Conservation (phyloP, 2,888 invertebrate species). For the Coecobrya sp. region DNA sequence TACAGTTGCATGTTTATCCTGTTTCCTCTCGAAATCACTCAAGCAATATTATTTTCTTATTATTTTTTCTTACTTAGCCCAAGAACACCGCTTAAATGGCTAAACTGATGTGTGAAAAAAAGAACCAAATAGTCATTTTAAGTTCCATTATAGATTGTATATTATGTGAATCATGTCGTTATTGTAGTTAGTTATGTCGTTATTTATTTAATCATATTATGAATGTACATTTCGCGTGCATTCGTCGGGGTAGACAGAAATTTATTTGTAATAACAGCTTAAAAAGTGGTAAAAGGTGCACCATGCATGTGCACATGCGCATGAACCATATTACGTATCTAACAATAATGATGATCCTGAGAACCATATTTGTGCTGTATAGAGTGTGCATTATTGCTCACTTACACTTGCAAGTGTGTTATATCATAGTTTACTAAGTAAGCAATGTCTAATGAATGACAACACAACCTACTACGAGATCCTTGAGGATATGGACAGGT, state of each 20-base stretch:
- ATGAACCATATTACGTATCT: not conserved
- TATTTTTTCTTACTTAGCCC: not conserved
- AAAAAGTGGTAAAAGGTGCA: constrained; percentile 29
- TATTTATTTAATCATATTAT: constrained; percentile 23
- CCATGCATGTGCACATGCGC: not conserved
- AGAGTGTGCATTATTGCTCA: constrained; percentile 17
- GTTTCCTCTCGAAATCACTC: constrained; percentile 77
- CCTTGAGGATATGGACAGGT: constrained; percentile 58
- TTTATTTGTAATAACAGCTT: not conserved
- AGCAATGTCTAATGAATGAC: not conserved
- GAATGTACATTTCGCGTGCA: constrained; percentile 60
- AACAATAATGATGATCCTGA: not conserved
- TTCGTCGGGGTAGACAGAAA: not conserved
- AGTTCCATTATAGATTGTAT: constrained; percentile 49
- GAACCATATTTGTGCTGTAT: not conserved
- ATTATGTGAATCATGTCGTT: constrained; percentile 70
- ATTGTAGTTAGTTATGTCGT: constrained; percentile 66
- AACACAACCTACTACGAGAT: not conserved
- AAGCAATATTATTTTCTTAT: not conserved
- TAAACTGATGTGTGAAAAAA: constrained; percentile 14
- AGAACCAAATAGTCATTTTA: constrained; percentile 35
- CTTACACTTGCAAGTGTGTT: constrained; percentile 4
- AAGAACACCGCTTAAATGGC: constrained; percentile 1
- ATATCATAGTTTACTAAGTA: constrained; percentile 7
- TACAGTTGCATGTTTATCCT: constrained; percentile 78